These are phyloP conservation scores for Turdus rufiventris DNA, from an alignment of 2,113 vertebrate species.

Conservation along the genomic window DNA sequence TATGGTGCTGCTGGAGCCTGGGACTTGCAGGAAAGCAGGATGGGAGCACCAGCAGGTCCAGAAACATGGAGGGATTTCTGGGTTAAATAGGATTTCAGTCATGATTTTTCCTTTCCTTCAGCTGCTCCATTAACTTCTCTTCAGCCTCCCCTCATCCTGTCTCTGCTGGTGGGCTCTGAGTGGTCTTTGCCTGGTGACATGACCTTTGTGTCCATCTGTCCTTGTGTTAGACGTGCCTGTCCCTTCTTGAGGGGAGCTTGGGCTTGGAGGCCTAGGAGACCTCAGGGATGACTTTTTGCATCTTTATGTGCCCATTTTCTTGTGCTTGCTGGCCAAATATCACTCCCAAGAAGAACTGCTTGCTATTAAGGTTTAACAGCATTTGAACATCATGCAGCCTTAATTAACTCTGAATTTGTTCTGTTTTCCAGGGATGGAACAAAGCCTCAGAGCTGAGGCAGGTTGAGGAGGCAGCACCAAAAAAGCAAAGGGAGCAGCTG, in stretches of 20 bases:
- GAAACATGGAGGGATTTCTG: background rate
- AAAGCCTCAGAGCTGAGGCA: background rate
- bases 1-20: background rate
- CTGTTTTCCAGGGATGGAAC: background rate
- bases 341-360: background rate
- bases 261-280: background rate
- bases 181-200: background rate
- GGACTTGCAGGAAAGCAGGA: background rate
- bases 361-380: background rate
- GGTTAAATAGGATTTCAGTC: background rate
- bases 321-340: background rate
- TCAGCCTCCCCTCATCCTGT: background rate
- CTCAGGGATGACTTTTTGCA: background rate
- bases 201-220: background rate
- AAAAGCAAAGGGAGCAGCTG: background rate
- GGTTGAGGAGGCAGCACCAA: background rate
- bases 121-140: background rate
- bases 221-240: background rate
- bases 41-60: background rate
- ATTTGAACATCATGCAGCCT: accelerated
- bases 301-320: background rate
- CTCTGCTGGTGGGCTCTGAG: background rate
- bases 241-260: background rate
- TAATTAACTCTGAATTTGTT: background rate
- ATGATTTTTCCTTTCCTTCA: background rate